Conservation (phyloP, 2,113 vertebrate genomes). For the Holacanthus passer region DNA sequence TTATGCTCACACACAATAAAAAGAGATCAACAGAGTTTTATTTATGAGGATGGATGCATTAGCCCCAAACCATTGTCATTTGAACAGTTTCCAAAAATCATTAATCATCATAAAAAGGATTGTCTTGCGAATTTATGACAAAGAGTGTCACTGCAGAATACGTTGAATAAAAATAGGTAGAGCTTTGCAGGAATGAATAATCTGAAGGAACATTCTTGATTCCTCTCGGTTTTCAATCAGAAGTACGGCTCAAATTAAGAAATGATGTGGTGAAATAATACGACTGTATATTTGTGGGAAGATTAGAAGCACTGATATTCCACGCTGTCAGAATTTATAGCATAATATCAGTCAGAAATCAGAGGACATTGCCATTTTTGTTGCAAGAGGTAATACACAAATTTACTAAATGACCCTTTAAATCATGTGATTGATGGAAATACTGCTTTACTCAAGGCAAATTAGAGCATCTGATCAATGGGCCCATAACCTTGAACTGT, state of each 20-base stretch:
- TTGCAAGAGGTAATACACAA: background rate
- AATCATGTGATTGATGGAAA: constrained; percentile 14
- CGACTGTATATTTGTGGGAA: background rate
- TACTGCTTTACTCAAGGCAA: background rate
- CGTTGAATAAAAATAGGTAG: background rate
- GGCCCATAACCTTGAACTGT: constrained; percentile 3
- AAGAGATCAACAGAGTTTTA: constrained; percentile 45
- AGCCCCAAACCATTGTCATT: constrained; percentile 19
- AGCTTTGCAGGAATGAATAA: background rate
- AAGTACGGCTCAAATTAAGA: background rate
- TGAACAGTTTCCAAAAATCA: constrained; percentile 4
- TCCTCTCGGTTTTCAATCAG: background rate
- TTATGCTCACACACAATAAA: constrained; percentile 33
- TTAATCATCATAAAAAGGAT: constrained; percentile 4
- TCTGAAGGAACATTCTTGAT: background rate
- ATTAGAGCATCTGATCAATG: constrained; percentile 8
- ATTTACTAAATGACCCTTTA: constrained; percentile 9
- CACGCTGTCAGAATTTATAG: background rate
- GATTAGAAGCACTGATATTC: background rate
- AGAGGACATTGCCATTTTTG: background rate
- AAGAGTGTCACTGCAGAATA: background rate
- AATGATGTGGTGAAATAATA: background rate
- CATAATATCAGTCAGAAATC: background rate
- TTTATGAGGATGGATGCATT: constrained; percentile 38
- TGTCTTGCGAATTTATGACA: background rate